Base-by-base conservation (phyloP, 2,797 vertebrate species). In the Cryptoprocta ferox region DNA sequence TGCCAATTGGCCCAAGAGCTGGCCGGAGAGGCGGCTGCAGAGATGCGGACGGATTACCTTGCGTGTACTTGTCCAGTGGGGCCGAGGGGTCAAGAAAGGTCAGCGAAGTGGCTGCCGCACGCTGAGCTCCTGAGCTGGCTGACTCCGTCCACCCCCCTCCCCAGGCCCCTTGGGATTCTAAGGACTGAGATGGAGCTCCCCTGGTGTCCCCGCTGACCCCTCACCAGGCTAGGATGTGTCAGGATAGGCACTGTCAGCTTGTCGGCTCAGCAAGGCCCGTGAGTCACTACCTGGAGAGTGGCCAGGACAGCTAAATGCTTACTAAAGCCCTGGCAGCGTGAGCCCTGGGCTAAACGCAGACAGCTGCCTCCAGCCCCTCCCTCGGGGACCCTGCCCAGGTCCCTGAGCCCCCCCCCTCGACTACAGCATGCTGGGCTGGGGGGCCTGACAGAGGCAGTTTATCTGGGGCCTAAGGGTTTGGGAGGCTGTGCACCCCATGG, bases 281-380 rank as follows among this genome's bases (percentile, higher is more conserved):
- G 98, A 98, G 97, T 98, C 98, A 98, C 68, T 75, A 42, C 95
- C 96, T 98, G 98, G 98, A 98, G 50, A 28, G 39, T 21, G 82
- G 98, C 98, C 98, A 98, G 97, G 24, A 95, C 88, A 8, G 98
- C 97, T 83, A 98, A 97, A 42, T 97, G 94, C 98, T 98, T 97
- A 98, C 98, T 97, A 97, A 86, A 71, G 87, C 61, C 76, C 75
- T 65, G 56, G 92, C 83, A 92, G 80, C 2, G 73, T 39, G 24
- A 65, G 28, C 28, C 26, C 39, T 0, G 0, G 79, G 83, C 92
- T 45, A 35, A 21, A n/a, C 4, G 81, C 83, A 2, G 3, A 30
- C 68, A 91, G 93, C 73, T 50, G 83, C 88, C 70, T 80, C n/a
- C 65, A 91, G 65, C 18, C 68, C 68, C n/a, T 0, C 37, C 78